These are phyloP conservation scores for Melanerpes aurifrons DNA, from an alignment of 2,113 vertebrate genomes.

Conservation along the genomic window DNA sequence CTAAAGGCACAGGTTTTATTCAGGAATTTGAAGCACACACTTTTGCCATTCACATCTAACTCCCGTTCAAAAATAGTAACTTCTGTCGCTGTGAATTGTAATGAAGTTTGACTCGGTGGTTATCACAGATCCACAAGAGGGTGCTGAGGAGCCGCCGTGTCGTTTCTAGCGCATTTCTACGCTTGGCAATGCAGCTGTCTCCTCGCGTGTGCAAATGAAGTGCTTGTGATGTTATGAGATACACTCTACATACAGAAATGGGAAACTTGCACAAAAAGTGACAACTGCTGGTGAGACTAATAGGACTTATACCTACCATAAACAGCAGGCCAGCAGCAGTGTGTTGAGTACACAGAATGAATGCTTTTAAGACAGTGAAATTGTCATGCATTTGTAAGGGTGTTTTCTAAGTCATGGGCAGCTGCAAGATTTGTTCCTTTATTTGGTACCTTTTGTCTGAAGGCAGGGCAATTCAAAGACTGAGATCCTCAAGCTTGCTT, in stretches of 20 bases:
- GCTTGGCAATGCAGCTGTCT: background rate
- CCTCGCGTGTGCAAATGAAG: background rate
- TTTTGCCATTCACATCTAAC: background rate
- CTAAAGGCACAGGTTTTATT: background rate
- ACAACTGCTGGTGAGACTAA: background rate
- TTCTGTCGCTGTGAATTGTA: background rate
- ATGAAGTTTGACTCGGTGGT: background rate
- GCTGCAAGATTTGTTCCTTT: background rate
- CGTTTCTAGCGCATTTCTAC: background rate
- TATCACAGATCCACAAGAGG: slow-evolving; percentile 39
- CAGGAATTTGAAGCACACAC: background rate
- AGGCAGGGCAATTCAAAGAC: background rate
- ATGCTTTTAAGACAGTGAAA: background rate
- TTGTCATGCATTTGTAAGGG: background rate
- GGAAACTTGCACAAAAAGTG: background rate
- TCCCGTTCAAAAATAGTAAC: background rate
- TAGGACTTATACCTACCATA: background rate
- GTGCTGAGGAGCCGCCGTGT: background rate
- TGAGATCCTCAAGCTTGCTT: background rate
- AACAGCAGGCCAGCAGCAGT: background rate
- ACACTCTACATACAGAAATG: background rate
- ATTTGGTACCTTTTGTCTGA: background rate
- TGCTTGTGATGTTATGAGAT: background rate
- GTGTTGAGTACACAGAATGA: background rate
- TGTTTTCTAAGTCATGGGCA: background rate